A percentile compares a stretch with the other conserved stretches of the same genome.
phyloP scores from a whole-genome alignment of 1,140 invertebrate species.

The Acromyrmex charruanus region DNA sequence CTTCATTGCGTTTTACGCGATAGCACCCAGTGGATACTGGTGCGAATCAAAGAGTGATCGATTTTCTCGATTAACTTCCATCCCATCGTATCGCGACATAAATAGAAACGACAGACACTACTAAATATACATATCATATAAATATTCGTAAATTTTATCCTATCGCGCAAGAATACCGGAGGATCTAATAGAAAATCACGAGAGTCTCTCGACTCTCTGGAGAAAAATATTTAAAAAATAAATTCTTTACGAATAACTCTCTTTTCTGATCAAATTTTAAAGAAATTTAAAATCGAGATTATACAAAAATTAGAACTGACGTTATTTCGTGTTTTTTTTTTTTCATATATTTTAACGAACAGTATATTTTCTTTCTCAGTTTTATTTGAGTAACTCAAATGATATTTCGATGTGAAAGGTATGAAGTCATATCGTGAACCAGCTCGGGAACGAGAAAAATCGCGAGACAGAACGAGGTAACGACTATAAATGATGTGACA shows the following conservation, averaged over 20 bases:
- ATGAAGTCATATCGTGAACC: constrained; percentile 51
- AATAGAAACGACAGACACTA: constrained; percentile 40
- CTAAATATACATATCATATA: constrained; percentile 41
- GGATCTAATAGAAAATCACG: not conserved
- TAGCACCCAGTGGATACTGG: constrained; percentile 49
- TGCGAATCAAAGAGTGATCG: constrained; percentile 47
- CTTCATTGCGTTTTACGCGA: constrained; percentile 39
- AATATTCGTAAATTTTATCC: constrained; percentile 20
- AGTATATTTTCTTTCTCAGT: not conserved
- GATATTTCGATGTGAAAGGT: constrained; percentile 61
- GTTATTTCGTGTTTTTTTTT: not conserved
- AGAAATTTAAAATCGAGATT: not conserved
- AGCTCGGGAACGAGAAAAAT: constrained; percentile 41
- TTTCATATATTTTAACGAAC: not conserved
- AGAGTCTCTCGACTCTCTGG: not conserved
- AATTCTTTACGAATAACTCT: not conserved
- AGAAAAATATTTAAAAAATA: not conserved
- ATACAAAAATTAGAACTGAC: not conserved
- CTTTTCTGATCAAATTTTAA: not conserved
- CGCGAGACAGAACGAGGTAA: constrained; percentile 57
- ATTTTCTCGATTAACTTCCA: constrained; percentile 50
- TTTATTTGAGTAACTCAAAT: constrained; percentile 43
- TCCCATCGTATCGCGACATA: constrained; percentile 21
- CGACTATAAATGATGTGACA: constrained; percentile 54
- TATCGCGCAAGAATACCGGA: not conserved